Evolutionary conservation across 2,888 invertebrate species (phyloP), one percentile per base, ranked within the genome.

Genomic region (Hydropsyche betteni): DNA sequence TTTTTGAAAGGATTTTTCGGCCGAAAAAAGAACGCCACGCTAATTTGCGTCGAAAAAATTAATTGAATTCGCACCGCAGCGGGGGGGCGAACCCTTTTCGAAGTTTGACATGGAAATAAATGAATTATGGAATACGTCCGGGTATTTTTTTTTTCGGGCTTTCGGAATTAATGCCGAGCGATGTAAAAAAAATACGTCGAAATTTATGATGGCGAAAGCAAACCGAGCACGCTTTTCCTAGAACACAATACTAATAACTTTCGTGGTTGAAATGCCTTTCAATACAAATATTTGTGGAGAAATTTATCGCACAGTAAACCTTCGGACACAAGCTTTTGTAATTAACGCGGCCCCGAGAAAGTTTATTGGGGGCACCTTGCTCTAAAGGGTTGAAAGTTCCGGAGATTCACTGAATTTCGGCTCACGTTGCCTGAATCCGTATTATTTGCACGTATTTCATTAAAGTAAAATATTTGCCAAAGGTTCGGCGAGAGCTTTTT

Each of bases 361-460:
- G 16, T 58, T 58, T 58, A 44, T 44, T 4, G 14, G 24, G 58
- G 58, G 58, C 58, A 58, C 58, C 58, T 58, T 58, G 58, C 16
- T 8, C 5, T 8, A 24, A 58, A 44, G 44, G 44, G 44, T 44
- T 44, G 44, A 44, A 44, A 44, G 44, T 44, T 44, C 44, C 44
- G 44, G 44, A 44, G 44, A 58, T 24, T 58, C 58, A 16, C 24
- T 16, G 14, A 14, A 24, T 58, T 58, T 58, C 24, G 4, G 8
- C 44, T 44, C 44, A 10, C 44, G 44, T 5, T 16, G 8, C 58
- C 16, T 16, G 12, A 6, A 58, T 58, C 24, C 16, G 58, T 58
- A 58, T 58, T 58, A 58, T 58, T 58, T 58, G 58, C 58, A 58
- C 58, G 58, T 58, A 58, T 58, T 58, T 58, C 58, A 58, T 58